Percentiles rank a stretch among this genome's conserved stretches.
These are phyloP conservation scores for Aurelia coerulea DNA, from an alignment of 30 jellyfish, hydroid and myxozoan genomes.

Conservation along the genomic window DNA sequence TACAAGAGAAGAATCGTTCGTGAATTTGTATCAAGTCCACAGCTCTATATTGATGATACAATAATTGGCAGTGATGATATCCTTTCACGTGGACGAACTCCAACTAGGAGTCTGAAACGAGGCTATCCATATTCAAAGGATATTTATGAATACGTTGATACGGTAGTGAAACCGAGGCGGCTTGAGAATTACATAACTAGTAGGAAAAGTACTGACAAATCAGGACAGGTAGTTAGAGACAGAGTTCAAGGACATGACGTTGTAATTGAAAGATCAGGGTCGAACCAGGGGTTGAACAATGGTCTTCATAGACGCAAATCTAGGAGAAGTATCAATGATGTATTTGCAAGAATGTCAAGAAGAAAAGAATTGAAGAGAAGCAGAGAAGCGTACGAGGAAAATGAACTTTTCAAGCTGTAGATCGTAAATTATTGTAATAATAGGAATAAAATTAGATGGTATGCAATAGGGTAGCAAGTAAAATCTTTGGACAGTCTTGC, in stretches of 20 bases:
- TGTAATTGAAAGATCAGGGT: neutral
- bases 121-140: conserved; percentile 62
- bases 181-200: neutral
- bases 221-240: neutral
- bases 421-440: neutral
- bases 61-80: conserved; percentile 7
- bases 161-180: conserved; percentile 46
- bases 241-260: too few species aligned
- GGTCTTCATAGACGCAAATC: conserved; percentile 8
- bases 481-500: too few species aligned
- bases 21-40: neutral
- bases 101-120: conserved; percentile 29
- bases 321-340: conserved; percentile 32
- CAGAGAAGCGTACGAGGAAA: conserved; percentile 33
- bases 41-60: neutral
- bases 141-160: conserved; percentile 53
- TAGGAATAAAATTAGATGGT: too few species aligned
- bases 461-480: too few species aligned
- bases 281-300: neutral
- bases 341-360: conserved; percentile 58
- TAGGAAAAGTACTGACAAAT: neutral
- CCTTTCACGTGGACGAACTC: neutral
- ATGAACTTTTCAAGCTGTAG: conserved; percentile 18
- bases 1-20: neutral
- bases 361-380: conserved; percentile 36